These are phyloP conservation scores for Cathartes aura DNA, from an alignment of 2,113 vertebrate species.

Conservation along the genomic window DNA sequence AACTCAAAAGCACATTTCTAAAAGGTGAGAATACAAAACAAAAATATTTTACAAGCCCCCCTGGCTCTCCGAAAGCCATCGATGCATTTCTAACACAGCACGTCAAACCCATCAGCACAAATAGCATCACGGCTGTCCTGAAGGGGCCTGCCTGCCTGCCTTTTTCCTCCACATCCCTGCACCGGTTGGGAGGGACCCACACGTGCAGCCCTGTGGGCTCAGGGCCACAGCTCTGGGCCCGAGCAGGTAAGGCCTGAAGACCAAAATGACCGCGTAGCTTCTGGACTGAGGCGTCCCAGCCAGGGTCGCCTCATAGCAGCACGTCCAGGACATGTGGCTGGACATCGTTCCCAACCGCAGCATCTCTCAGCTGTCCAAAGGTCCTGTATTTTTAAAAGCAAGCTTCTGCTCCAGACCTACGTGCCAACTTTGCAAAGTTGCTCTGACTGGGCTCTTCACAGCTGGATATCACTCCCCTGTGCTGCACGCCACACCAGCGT, in stretches of 20 bases:
- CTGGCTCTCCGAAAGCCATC: background rate
- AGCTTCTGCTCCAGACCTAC: fast-evolving
- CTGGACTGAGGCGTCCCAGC: background rate
- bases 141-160: background rate
- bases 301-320: background rate
- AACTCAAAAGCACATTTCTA: background rate
- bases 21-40: background rate
- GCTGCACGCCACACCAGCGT: fast-evolving
- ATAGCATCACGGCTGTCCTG: background rate
- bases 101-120: background rate
- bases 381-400: background rate
- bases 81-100: background rate
- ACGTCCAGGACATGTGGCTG: background rate
- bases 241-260: background rate
- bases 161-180: background rate
- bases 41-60: background rate
- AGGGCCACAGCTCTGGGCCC: background rate
- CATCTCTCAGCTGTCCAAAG: background rate
- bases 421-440: background rate
- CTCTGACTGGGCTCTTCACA: background rate
- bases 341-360: background rate
- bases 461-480: fast-evolving
- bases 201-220: background rate
- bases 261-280: background rate
- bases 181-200: background rate